These are phyloP conservation scores for Chrysemys picta DNA, from an alignment of 2,113 vertebrate species.

Conservation along the genomic window DNA sequence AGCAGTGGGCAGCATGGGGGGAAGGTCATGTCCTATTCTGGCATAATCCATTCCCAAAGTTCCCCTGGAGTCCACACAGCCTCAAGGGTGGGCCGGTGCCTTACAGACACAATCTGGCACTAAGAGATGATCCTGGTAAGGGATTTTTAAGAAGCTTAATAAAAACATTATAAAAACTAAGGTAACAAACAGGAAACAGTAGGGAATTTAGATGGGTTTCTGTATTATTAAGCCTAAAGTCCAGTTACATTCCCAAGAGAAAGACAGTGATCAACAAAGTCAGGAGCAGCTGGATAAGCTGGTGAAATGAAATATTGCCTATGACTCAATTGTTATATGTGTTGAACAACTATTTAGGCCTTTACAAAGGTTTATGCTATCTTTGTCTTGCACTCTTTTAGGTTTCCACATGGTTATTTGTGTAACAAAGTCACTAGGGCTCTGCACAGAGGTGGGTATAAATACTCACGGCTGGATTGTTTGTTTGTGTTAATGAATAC, in stretches of 20 bases:
- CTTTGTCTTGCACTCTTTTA: slow-evolving; percentile 52
- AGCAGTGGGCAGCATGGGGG: background rate
- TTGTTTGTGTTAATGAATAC: background rate
- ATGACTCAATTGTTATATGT: background rate
- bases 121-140: background rate
- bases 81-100: background rate
- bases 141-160: background rate
- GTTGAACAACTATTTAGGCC: slow-evolving; percentile 12
- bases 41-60: background rate
- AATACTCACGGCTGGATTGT: slow-evolving; percentile 17
- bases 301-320: background rate
- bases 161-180: background rate
- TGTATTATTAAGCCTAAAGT: background rate
- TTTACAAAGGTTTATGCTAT: slow-evolving; percentile 41
- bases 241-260: background rate
- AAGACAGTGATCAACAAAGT: background rate
- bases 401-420: background rate
- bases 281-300: background rate
- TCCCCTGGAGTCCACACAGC: background rate
- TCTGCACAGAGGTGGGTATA: background rate
- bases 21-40: background rate
- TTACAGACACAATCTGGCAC: background rate
- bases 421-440: slow-evolving; percentile 3
- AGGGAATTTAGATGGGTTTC: background rate
- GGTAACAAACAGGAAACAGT: background rate